Conservation (phyloP, 2,888 invertebrate genomes). For the Amphiduros pacificus region DNA sequence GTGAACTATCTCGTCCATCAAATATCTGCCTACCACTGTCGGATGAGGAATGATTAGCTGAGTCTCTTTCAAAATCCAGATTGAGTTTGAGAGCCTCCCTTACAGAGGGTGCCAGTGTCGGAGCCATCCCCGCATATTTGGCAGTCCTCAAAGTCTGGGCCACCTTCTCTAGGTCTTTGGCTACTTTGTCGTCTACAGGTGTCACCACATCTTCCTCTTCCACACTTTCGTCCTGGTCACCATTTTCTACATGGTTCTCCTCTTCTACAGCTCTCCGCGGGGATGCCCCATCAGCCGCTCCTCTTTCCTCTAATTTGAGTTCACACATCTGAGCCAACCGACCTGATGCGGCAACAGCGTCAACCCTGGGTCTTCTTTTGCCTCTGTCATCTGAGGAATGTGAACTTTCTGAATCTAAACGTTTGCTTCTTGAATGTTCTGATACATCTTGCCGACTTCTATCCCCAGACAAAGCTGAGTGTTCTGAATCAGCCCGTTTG, state of each 20-base stretch:
- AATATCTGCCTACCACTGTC: not conserved
- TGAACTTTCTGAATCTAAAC: not conserved
- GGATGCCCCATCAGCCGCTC: constrained; percentile 30
- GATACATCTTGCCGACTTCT: not conserved
- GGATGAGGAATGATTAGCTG: not conserved
- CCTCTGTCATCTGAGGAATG: no score
- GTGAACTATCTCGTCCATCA: not conserved
- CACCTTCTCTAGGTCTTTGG: constrained; percentile 2
- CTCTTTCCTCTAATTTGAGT: constrained; percentile 27
- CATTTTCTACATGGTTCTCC: not conserved
- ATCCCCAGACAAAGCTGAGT: not conserved
- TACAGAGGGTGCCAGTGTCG: not conserved
- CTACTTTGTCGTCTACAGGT: not conserved
- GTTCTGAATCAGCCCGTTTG: constrained; percentile 1
- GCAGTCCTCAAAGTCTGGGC: constrained; percentile 9
- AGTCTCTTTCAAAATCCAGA: not conserved
- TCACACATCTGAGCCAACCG: no score
- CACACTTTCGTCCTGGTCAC: not conserved
- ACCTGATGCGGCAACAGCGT: not conserved
- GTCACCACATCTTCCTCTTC: not conserved
- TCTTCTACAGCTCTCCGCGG: constrained; percentile 24
- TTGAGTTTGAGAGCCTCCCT: not conserved
- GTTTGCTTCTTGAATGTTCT: not conserved
- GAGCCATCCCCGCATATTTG: constrained; percentile 1
- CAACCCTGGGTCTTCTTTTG: no score